phyloP scores from a whole-genome alignment of 2,113 vertebrate genomes.

The Dipodomys stephensi region DNA sequence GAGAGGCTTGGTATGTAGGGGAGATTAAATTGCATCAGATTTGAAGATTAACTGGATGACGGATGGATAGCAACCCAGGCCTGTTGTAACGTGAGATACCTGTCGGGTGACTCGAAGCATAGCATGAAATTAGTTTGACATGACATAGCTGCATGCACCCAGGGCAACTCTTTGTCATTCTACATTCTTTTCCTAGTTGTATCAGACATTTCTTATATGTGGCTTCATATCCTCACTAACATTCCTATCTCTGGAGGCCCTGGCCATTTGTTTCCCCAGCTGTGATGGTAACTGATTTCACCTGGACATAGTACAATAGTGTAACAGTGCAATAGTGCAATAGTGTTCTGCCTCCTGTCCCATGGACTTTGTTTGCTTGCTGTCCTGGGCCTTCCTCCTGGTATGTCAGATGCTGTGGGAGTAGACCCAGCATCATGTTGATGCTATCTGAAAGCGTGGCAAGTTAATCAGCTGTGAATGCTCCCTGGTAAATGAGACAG shows the following conservation, averaged over 20 bases:
- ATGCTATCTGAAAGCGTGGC: not conserved
- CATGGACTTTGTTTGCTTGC: not conserved
- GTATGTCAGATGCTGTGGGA: not conserved
- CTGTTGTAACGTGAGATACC: not conserved
- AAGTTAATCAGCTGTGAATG: not conserved
- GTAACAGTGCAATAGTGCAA: no score
- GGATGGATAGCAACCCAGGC: not conserved
- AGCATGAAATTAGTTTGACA: not conserved
- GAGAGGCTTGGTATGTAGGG: not conserved
- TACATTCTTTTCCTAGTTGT: slow-evolving; percentile 2
- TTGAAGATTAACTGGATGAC: not conserved
- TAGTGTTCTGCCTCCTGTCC: not conserved
- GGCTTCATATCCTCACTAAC: not conserved
- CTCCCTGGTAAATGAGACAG: not conserved
- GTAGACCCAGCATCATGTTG: not conserved
- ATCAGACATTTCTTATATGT: not conserved
- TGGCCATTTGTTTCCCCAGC: slow-evolving; percentile 27
- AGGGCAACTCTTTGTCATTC: not conserved
- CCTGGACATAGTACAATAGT: not conserved
- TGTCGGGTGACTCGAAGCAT: not conserved
- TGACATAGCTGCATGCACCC: not conserved
- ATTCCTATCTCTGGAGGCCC: not conserved
- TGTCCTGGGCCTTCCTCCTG: not conserved
- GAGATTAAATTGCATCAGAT: not conserved
- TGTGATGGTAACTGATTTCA: not conserved